Conservation (phyloP, 2,797 vertebrate species). For the Limnodromus scolopaceus region DNA sequence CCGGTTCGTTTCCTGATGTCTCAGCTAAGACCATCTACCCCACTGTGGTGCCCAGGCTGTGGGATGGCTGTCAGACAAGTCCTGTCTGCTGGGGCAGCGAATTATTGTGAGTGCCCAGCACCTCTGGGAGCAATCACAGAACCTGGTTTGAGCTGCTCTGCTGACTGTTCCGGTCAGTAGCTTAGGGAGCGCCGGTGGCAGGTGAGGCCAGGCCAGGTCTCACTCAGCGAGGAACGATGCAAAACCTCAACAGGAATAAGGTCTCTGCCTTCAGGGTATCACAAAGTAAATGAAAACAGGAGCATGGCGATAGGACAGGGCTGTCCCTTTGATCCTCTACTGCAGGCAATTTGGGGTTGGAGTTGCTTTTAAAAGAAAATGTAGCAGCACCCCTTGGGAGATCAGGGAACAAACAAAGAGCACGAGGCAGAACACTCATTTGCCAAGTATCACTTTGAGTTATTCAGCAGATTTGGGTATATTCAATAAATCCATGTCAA, state of each 20-base stretch:
- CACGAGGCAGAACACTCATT: not conserved
- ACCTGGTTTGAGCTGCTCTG: not conserved
- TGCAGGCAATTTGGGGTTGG: not conserved
- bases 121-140: not conserved
- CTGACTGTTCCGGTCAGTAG: not conserved
- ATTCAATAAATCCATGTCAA: not conserved
- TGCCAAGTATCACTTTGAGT: not conserved
- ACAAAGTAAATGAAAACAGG: not conserved
- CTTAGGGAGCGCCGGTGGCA: not conserved
- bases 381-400: not conserved
- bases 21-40: not conserved
- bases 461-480: not conserved
- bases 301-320: not conserved
- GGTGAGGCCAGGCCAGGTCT: not conserved
- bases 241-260: not conserved
- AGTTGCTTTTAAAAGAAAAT: not conserved
- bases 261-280: not conserved
- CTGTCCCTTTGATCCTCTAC: not conserved
- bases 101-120: not conserved
- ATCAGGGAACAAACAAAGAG: rapidly evolving
- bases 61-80: not conserved
- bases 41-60: not conserved
- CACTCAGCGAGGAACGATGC: not conserved
- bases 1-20: not conserved
- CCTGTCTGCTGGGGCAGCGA: not conserved